Evolutionary conservation across 2,797 vertebrate species (phyloP), one percentile per base, ranked within the genome.

Genomic region (Capromys pilorides): DNA sequence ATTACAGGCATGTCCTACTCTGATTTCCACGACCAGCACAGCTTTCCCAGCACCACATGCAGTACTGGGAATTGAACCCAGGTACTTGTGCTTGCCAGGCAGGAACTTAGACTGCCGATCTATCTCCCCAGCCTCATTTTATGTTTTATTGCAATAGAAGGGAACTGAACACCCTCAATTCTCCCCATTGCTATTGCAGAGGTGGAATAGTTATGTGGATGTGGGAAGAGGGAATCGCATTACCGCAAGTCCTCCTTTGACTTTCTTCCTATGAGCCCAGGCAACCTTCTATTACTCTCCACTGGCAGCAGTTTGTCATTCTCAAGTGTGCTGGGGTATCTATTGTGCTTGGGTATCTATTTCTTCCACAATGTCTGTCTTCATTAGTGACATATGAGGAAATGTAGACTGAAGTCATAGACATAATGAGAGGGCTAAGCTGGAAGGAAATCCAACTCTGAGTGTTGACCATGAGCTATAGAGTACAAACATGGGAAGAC

Each of bases 281-380:
- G 94, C 19, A 36, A n/a, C 6, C 31, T 62, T 67, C 36, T 61
- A 73, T 36, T 19, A 7, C 36, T 95, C 94, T 91, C 80, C 86
- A 87, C 54, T 96, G 91, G 0, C 0, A 31, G 67, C 81, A 73
- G 57, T 73, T 96, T 80, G 51, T 66, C 90, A 66, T 49, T 75
- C 92, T 64, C 24, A 45, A 96, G 33, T 61, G 71, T 26, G 49
- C 92, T 87, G 45, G 36, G 82, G 88, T 79, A 41, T 78, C 2
- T 92, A 49, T 97, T 96, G 36, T 94, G 84, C 51, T 92, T 41
- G 82, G 41, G 18, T 11, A 66, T 82, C 14, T 87, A 24, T 89
- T 79, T 92, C 75, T 89, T 87, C 67, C 5, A 13, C 2, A 51
- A 13, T 33, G 22, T 82, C 86, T 75, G 16, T 69, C 49, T 95